Percentiles rank a stretch among this genome's conserved stretches.
Evolutionary conservation across 2,888 invertebrate species (phyloP).

Genomic region (Caenorhabditis uteleia): DNA sequence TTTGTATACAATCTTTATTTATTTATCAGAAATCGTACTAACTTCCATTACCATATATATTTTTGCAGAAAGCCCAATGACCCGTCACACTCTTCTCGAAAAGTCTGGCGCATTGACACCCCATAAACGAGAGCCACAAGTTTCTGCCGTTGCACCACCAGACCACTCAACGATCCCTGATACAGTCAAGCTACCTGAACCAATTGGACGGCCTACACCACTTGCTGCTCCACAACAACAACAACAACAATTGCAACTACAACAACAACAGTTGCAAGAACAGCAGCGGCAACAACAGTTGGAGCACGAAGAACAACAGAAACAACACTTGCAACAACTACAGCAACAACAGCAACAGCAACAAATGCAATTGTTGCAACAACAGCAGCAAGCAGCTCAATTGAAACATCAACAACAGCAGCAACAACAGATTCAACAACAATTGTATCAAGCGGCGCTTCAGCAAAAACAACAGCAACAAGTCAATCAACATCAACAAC

Average conservation of each 20-base stretch:
- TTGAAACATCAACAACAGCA: too few relatives aligned
- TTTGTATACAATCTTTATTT: too few relatives aligned
- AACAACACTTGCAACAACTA: not conserved
- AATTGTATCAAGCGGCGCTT: too few relatives aligned
- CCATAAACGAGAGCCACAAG: constrained; percentile 5
- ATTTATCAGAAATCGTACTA: too few relatives aligned
- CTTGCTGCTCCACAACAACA: constrained; percentile 8
- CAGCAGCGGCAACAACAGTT: not conserved
- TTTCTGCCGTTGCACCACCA: constrained; percentile 15
- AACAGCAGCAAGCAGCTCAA: too few relatives aligned
- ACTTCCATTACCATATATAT: too few relatives aligned
- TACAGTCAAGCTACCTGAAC: not conserved
- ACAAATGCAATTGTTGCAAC: not conserved
- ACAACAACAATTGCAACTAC: not conserved
- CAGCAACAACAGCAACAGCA: constrained; percentile 1
- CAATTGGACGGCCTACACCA: not conserved
- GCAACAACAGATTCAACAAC: too few relatives aligned
- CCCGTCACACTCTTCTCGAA: too few relatives aligned
- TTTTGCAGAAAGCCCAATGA: too few relatives aligned
- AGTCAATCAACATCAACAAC: too few relatives aligned
- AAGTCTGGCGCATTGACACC: constrained; percentile 2
- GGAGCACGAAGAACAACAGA: not conserved
- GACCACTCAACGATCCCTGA: constrained; percentile 6
- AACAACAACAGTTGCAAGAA: constrained; percentile 5
- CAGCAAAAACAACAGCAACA: too few relatives aligned